A percentile compares a stretch with the other conserved stretches of the same genome.
Conservation (phyloP, 2,888 invertebrate genomes). For the Nebria brevicollis region DNA sequence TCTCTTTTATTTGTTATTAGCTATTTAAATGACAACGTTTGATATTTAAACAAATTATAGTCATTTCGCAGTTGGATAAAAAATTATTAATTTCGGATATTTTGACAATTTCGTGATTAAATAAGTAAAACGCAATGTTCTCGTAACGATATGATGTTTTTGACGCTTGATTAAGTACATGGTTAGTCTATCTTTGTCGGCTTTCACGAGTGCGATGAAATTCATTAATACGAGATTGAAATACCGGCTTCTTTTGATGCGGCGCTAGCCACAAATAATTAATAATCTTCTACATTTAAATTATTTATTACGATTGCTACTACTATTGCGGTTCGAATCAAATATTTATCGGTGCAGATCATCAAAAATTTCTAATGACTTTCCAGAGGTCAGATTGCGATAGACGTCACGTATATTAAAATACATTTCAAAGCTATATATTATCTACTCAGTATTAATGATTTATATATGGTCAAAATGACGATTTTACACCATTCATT, state of each 20-base stretch:
- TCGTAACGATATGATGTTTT: conserved; percentile 4
- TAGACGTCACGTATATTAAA: neutral
- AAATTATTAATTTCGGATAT: no score
- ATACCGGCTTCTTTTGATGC: conserved; percentile 27
- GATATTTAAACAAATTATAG: no score
- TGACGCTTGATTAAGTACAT: conserved; percentile 32
- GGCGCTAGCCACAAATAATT: neutral
- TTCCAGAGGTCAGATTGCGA: no score
- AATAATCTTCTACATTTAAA: neutral
- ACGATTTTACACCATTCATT: neutral
- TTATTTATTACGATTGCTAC: neutral
- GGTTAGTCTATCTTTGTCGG: conserved; percentile 30
- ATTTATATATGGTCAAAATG: neutral
- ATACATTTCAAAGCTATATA: neutral
- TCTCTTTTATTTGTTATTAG: conserved; percentile 12
- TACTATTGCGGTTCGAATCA: no score
- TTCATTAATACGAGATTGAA: conserved; percentile 36
- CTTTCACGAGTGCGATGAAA: conserved; percentile 26
- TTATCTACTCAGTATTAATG: neutral
- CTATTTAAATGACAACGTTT: no score
- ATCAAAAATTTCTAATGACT: no score
- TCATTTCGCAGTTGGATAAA: no score
- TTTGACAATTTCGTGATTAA: neutral
- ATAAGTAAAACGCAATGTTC: neutral
- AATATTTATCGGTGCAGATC: no score